Base-by-base conservation (phyloP, 2,888 invertebrate genomes). In the Metalampra italica region DNA sequence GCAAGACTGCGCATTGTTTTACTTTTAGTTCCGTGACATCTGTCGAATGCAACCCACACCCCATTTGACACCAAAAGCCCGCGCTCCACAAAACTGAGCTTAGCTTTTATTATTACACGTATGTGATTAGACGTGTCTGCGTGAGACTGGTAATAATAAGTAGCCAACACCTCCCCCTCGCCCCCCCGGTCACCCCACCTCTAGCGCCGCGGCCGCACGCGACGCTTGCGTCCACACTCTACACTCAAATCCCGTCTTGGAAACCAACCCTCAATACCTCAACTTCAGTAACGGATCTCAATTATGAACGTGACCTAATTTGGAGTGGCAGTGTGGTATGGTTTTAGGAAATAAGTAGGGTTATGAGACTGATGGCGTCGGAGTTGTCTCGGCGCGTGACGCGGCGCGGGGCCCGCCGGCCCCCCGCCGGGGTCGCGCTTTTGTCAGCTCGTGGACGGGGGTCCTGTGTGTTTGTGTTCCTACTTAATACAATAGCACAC, bases 121-220 rank as follows among this genome's bases (percentile, higher is more conserved):
- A 47, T 59, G 60, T 66, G 68, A 74, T 71, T 70, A 75, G 71
- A 74, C 68, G 74, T 75, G 71, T 72, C 76, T 66, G 67, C 57
- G 63, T 57, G 66, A 57, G 56, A 57, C 62, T 51, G 71, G 72
- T 78, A 81, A 78, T 82, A 79, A 82, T 82, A 82, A 82, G 78
- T 77, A 77, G 75, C 74, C 75, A 44, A 39, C 66, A 68, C 66
- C 71, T 64, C 65, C 71, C 72, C 72, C 71, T 64, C 65, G 70
- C 72, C 72, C 71, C 74, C 72, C 64, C 59, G 55, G 49, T 60
- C 55, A 50, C 59, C 60, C 66, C 62, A 58, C 58, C 59, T 59
- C 60, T 66, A 61, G 58, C 58, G 59, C 64, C 58, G 62, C 63
- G 64, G 57, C 70, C 65, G 60, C 71, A 70, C 67, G 72, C 66